Base-by-base conservation (phyloP, 2,113 vertebrate genomes). In the Stomatorhinus ivindoensis region DNA sequence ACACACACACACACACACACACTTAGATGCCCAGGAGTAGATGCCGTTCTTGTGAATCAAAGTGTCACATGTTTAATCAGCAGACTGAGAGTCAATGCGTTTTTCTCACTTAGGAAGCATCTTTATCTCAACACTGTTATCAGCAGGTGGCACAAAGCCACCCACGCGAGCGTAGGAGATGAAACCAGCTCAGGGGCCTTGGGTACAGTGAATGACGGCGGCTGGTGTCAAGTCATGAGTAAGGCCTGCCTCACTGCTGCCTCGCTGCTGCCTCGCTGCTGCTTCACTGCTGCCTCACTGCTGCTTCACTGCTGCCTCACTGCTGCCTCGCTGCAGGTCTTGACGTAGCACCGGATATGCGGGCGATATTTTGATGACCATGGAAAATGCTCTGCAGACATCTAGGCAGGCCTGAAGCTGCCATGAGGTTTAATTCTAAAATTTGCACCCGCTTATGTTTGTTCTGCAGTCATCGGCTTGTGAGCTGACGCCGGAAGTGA, bases 401-500 rank as follows among this genome's bases (percentile, higher is more conserved):
- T 86, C 90, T 47, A 48, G 76, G 87, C 88, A 88, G 58, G 9
- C 27, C 1, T 65, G 19, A 24, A 42, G 87, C 24, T 88, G 11
- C 47, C 42, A 50, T 85, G 76, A 15, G 69, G 53, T 80, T 46
- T 11, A 35, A 86, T 61, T 42, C 17, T 21, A 21, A 2, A 61
- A 53, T 88, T 86, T 90, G 48, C 73, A 31, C 21, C 31, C 47
- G 42, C 39, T 84, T 84, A 15, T 88, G 76, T 76, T 51, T 47
- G 50, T 88, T 84, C 44, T 53, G 44, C n/a, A 10, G 42, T 17
- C 21, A 65, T 39, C 2, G n/a, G 50, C 15, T 53, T 87, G 5
- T 15, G 4, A 50, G 17, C 50, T 39, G 50, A 50, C 0, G 11
- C 13, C 85, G 21, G 83, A 86, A 31, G 15, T 42, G 69, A 10